phyloP scores from a whole-genome alignment of 2,888 invertebrate genomes.

The Acanthosepion lycidas region DNA sequence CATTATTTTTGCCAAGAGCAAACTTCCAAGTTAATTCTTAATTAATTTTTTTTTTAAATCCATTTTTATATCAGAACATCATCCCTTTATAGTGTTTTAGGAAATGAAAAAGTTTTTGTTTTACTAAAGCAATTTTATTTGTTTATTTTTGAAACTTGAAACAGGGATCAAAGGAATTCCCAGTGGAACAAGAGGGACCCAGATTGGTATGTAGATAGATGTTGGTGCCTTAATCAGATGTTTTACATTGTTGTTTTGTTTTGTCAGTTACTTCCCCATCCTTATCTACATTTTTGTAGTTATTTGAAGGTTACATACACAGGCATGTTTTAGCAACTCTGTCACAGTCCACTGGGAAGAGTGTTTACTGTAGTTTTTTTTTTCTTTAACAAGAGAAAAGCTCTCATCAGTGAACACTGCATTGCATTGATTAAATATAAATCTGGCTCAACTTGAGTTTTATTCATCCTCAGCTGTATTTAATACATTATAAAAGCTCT shows the following conservation, averaged over 20 bases:
- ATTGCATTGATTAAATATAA: no score
- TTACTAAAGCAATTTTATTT: not conserved
- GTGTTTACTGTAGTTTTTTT: not conserved
- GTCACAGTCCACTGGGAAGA: not conserved
- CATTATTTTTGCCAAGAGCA: slow-evolving; percentile 33
- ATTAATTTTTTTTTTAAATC: not conserved
- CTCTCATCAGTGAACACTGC: not conserved
- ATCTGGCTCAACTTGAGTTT: not conserved
- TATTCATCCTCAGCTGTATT: not conserved
- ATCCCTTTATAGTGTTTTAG: not conserved
- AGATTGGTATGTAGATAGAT: slow-evolving; percentile 14
- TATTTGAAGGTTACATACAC: not conserved
- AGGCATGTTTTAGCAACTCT: not conserved
- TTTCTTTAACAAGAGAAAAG: not conserved
- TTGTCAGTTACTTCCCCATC: not conserved
- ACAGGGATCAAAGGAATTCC: slow-evolving; percentile 12
- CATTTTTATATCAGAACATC: not conserved
- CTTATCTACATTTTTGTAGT: not conserved
- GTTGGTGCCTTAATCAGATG: slow-evolving; percentile 23
- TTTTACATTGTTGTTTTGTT: slow-evolving; percentile 33
- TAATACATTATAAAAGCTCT: not conserved
- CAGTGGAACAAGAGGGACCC: slow-evolving; percentile 33
- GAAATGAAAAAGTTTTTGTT: not conserved
- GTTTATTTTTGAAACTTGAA: slow-evolving; percentile 14
- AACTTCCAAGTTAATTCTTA: not conserved